Evolutionary conservation across 1,140 invertebrate genomes (phyloP), one percentile per base, ranked within the genome.

Genomic region (Rhizoglyphus robini): DNA sequence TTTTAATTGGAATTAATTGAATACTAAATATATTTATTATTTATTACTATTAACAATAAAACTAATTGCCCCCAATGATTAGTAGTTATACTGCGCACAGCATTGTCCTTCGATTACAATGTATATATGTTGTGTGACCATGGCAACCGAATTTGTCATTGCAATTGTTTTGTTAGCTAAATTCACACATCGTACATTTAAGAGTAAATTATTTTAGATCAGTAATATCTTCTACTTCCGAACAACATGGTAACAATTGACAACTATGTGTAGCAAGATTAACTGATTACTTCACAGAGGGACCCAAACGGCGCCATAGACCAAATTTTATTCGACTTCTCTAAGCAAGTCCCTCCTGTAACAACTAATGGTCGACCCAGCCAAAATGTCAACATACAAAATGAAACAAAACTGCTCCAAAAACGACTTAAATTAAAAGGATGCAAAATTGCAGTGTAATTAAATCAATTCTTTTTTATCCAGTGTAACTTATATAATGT

Each of bases 401-500:
- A 34, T 60, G 58, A 60, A n/a, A 3, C 11, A 15, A 60, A 60
- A 60, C 27, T 60, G 8, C 13, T 60, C 13, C 15, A 20, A 46
- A 60, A 60, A 46, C 3, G 58, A 32, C 27, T 60, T 11, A 60
- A 60, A 46, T 46, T 60, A 15, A 60, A 60, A 60, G 58, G 58
- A 60, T 60, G 30, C 15, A 60, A 60, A 46, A 38, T 34, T 23
- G 36, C 2, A 15, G 36, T 60, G 58, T 60, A 60, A 60, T 3
- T 58, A 11, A 11, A 29, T 29, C 15, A 2, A n/a, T 23, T 11
- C n/a, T 51, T 65, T 20, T 29, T 68, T 38, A 15, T 49, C 20
- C 41, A 68, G 31, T 32, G 13, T 67, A 25, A 41, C 27, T 46
- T 66, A 48, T 69, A 32, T 48, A 23, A 18, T 57, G 25, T 54